Conservation (phyloP, 37 sponge, comb jelly and placozoan genomes). For the Bolinopsis microptera region DNA sequence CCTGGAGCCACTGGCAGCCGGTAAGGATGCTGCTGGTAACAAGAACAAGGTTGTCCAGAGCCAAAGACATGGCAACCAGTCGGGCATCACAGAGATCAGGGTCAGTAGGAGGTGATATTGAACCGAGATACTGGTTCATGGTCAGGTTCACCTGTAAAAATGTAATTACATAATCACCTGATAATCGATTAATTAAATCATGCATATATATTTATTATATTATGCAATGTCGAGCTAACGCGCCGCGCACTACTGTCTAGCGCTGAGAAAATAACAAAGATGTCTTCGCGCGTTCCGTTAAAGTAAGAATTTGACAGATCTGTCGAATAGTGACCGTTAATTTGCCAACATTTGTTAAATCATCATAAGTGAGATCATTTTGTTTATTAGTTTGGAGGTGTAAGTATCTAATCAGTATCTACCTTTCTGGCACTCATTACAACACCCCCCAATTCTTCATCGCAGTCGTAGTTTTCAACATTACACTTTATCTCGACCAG, state of each 20-base stretch:
- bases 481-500: constrained; percentile 12
- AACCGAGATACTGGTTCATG: constrained; percentile 23
- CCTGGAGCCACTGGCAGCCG: neutral
- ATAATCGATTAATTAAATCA: neutral
- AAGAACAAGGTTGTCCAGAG: constrained; percentile 18
- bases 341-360: neutral
- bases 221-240: too few species aligned
- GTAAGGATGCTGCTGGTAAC: constrained; percentile 26
- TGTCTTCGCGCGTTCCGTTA: neutral
- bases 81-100: constrained; percentile 35
- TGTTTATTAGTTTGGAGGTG: neutral
- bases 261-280: neutral
- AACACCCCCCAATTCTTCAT: constrained; percentile 8
- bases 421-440: constrained; percentile 50
- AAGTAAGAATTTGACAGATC: neutral
- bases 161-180: neutral
- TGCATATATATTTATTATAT: too few species aligned
- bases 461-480: constrained; percentile 44
- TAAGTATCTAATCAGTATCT: neutral
- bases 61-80: constrained; percentile 1
- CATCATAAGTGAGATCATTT: neutral
- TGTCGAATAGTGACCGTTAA: neutral
- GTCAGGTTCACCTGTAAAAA: constrained; percentile 32
- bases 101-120: constrained; percentile 45
- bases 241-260: too few species aligned